Evolutionary conservation across 2,797 vertebrate species (phyloP).

Genomic region (Schizothorax lantsangensis): DNA sequence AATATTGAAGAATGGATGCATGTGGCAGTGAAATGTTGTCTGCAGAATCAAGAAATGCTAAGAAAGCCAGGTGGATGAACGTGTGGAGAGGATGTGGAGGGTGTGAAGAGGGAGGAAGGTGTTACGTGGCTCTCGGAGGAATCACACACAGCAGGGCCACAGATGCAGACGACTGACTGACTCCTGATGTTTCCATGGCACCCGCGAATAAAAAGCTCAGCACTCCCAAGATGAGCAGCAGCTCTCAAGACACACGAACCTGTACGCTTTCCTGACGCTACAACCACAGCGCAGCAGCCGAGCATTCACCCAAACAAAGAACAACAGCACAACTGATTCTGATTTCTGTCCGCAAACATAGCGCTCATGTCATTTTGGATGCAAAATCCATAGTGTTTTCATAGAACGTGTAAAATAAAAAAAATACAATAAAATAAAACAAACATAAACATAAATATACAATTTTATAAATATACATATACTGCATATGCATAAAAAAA

Average conservation of each 20-base stretch:
- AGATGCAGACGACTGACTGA: conserved; percentile 42
- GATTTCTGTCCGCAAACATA: neutral
- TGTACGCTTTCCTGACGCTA: neutral
- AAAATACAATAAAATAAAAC: too few species aligned
- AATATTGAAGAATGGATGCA: neutral
- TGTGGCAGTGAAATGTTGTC: neutral
- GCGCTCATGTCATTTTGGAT: neutral
- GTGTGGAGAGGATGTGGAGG: neutral
- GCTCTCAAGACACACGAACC: conserved; percentile 37
- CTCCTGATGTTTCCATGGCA: conserved; percentile 59
- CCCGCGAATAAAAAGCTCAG: conserved; percentile 46
- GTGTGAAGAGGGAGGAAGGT: conserved; percentile 32
- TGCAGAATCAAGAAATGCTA: neutral
- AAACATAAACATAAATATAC: too few species aligned
- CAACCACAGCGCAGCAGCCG: too few species aligned
- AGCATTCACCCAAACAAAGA: neutral
- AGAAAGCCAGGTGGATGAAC: neutral
- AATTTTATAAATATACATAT: too few species aligned
- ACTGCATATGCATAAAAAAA: too few species aligned
- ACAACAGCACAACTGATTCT: neutral
- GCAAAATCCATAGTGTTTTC: neutral
- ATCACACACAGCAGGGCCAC: conserved; percentile 44
- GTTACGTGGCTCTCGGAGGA: conserved; percentile 40
- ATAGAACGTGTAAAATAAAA: neutral
- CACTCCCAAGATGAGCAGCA: conserved; percentile 45